These are phyloP conservation scores for Bagarius yarrelli DNA, from an alignment of 2,113 vertebrate genomes.

Conservation along the genomic window DNA sequence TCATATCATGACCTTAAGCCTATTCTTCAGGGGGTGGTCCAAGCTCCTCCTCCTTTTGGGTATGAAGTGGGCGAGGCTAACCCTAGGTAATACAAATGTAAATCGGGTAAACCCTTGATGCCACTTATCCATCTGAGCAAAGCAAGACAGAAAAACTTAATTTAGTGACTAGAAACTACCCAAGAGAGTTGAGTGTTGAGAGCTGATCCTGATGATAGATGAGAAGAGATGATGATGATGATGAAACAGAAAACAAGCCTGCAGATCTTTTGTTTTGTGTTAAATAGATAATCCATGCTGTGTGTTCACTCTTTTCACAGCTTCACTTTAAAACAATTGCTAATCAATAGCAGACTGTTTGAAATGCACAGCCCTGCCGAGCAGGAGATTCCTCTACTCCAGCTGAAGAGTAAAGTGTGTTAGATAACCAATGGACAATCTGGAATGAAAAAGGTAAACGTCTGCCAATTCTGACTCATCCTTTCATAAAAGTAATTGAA, in stretches of 20 bases:
- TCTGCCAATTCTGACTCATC: slow-evolving; percentile 44
- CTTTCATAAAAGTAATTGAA: slow-evolving; percentile 46
- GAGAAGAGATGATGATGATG: no score
- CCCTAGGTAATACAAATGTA: background rate
- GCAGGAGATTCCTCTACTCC: slow-evolving; percentile 35
- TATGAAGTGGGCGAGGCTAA: background rate
- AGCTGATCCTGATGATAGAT: background rate
- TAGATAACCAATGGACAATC: slow-evolving; percentile 38
- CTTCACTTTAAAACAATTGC: background rate
- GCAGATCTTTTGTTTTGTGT: no score
- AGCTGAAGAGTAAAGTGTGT: slow-evolving; percentile 26
- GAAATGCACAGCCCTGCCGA: background rate
- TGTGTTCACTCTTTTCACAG: background rate
- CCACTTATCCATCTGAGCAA: no score
- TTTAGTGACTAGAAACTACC: background rate
- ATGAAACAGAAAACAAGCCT: no score
- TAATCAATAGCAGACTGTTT: slow-evolving; percentile 16
- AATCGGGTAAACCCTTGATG: background rate
- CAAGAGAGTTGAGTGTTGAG: background rate
- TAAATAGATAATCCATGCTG: background rate
- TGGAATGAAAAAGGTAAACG: slow-evolving; percentile 38
- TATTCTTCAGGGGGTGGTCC: no score
- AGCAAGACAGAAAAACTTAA: background rate
- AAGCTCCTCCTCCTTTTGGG: background rate
- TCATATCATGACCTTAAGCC: no score